Evolutionary conservation across 2,888 invertebrate species (phyloP).

Genomic region (Meiosimyza platycephala): DNA sequence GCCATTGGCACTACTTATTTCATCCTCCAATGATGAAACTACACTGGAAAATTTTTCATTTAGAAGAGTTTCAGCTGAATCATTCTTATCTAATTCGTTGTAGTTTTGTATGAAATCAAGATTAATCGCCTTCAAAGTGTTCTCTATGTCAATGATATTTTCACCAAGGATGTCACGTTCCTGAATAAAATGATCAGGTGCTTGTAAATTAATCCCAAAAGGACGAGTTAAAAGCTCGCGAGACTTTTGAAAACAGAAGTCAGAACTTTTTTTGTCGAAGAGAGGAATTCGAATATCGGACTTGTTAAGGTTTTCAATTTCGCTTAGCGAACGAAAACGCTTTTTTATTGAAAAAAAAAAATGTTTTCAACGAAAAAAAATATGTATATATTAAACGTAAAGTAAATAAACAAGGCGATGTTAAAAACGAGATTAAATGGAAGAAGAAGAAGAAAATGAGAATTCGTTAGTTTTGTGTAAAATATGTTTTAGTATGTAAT

Average conservation of each 20-base stretch:
- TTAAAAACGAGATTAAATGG: slow-evolving; percentile 38
- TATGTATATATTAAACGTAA: slow-evolving; percentile 17
- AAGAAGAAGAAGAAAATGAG: slow-evolving; percentile 25
- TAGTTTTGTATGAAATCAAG: slow-evolving; percentile 67
- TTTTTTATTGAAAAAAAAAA: slow-evolving; percentile 46
- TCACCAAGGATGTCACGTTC: slow-evolving; percentile 63
- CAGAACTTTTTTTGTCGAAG: slow-evolving; percentile 80
- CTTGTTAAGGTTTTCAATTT: slow-evolving; percentile 68
- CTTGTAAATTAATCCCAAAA: slow-evolving; percentile 59
- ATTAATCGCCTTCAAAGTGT: slow-evolving; percentile 66
- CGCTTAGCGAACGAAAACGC: slow-evolving; percentile 70
- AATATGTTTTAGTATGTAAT: not conserved
- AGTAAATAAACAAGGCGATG: slow-evolving; percentile 39
- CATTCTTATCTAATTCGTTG: slow-evolving; percentile 66
- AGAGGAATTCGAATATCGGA: slow-evolving; percentile 72
- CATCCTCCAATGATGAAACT: slow-evolving; percentile 61
- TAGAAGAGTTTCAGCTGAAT: slow-evolving; percentile 67
- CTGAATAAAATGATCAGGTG: slow-evolving; percentile 26
- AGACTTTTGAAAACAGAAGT: slow-evolving; percentile 79
- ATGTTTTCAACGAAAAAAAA: slow-evolving; percentile 33
- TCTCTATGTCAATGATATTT: slow-evolving; percentile 67
- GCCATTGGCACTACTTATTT: slow-evolving; percentile 63
- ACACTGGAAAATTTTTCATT: slow-evolving; percentile 63
- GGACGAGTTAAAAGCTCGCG: slow-evolving; percentile 76
- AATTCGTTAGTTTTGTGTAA: slow-evolving; percentile 30